Conservation (phyloP, 2,113 vertebrate genomes). For the Ursus arctos region DNA sequence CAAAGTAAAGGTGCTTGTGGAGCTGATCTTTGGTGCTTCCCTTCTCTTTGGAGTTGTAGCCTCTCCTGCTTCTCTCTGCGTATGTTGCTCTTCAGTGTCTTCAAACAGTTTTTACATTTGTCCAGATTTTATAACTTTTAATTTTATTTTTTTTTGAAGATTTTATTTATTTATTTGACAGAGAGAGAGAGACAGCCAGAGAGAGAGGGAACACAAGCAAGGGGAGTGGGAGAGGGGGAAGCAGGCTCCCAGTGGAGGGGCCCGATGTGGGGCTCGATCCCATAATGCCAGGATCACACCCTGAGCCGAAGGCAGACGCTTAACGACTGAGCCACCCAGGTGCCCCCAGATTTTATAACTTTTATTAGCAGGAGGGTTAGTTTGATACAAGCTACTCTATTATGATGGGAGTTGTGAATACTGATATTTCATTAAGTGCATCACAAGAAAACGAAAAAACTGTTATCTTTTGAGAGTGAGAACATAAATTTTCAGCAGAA, state of each 20-base stretch:
- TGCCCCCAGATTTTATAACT: background rate
- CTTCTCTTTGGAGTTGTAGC: background rate
- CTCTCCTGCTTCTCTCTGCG: background rate
- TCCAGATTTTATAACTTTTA: background rate
- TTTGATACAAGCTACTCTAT: background rate
- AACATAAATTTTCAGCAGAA: constrained; percentile 11
- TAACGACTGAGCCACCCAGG: too few species aligned
- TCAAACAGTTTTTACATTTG: background rate
- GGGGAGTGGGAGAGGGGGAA: too few species aligned
- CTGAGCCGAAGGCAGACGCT: too few species aligned
- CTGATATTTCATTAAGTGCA: background rate
- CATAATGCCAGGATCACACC: too few species aligned
- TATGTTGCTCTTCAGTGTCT: background rate
- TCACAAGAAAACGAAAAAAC: background rate
- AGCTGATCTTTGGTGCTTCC: background rate
- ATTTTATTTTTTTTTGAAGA: background rate
- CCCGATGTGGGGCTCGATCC: too few species aligned
- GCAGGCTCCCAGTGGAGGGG: too few species aligned
- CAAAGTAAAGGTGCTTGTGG: background rate
- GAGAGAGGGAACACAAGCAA: too few species aligned
- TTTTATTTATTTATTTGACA: too few species aligned
- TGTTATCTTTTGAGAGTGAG: background rate
- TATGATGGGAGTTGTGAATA: background rate
- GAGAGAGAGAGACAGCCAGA: too few species aligned
- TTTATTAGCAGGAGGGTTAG: background rate